These are phyloP conservation scores for pig (Sus scrofa) DNA, from an alignment of 2,113 vertebrate genomes.

Conservation along the genomic window T2T-Sscrofa CM001155.3:7227501-7228000, in stretches of 20 bases:
- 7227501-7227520: too few species aligned
- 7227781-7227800: accelerated
- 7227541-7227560: background rate
- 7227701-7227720: background rate
- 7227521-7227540: too few species aligned
- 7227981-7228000: accelerated
- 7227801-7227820: accelerated
- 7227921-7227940: accelerated
- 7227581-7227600: background rate
- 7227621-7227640: background rate
- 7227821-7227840: accelerated
- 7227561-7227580: background rate
- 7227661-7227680: too few species aligned
- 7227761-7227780: accelerated
- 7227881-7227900: accelerated
- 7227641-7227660: background rate
- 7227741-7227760: background rate
- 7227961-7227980: background rate
- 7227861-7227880: accelerated
- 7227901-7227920: accelerated
- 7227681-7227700: too few species aligned
- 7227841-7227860: too few species aligned
- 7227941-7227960: too few species aligned
- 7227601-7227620: background rate
- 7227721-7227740: background rate